A percentile compares a stretch with the other conserved stretches of the same genome.
These are phyloP conservation scores for Micrastur ruficollis DNA, from an alignment of 2,797 vertebrate genomes.

Conservation along the genomic window DNA sequence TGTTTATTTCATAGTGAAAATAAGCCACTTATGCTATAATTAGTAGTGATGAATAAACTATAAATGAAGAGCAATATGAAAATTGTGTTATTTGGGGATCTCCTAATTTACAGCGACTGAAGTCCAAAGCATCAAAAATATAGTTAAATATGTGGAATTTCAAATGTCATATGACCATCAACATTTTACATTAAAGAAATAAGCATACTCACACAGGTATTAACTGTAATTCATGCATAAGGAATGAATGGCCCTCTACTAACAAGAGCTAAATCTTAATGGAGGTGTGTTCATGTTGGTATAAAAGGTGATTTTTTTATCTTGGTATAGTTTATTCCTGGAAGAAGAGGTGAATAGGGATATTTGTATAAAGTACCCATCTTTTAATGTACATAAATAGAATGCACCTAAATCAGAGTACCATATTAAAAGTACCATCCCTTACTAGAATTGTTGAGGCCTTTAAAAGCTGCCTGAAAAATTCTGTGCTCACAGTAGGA, in stretches of 20 bases:
- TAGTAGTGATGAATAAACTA: not conserved
- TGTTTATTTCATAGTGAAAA: not conserved
- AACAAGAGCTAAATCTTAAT: not conserved
- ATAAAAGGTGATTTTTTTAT: not conserved
- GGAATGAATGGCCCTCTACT: not conserved
- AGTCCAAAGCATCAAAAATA: not conserved
- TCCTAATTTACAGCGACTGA: not conserved
- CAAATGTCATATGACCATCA: not conserved
- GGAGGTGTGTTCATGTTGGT: not conserved
- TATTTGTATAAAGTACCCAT: not conserved
- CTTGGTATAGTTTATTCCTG: not conserved
- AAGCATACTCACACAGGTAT: not conserved
- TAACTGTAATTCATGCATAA: not conserved
- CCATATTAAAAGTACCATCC: not conserved
- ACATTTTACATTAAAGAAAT: not conserved
- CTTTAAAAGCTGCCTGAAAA: not conserved
- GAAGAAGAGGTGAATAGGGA: not conserved
- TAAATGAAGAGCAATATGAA: not conserved
- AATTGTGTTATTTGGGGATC: not conserved
- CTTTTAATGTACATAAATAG: not conserved
- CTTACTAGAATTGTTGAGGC: not conserved
- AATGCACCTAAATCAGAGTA: not conserved
- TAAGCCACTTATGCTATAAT: not conserved
- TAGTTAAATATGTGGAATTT: not conserved
- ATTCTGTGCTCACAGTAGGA: not conserved